Evolutionary conservation across 2,888 invertebrate species (phyloP).

Genomic region (Cremastinae sp.): DNA sequence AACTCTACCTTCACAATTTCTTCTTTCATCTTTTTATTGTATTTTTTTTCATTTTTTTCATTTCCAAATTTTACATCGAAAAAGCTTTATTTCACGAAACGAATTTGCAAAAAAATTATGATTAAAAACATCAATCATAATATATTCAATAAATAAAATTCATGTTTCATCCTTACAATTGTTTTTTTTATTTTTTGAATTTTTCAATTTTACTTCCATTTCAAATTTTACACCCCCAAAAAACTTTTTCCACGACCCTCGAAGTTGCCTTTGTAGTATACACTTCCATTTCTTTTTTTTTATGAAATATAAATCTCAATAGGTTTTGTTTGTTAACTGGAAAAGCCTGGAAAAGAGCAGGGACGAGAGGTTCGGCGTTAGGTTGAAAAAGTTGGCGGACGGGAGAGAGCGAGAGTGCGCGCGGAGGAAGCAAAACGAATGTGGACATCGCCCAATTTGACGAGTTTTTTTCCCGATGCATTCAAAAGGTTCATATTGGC

Average conservation of each 20-base stretch:
- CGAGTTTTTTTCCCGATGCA: constrained; percentile 52
- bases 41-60: too few relatives aligned
- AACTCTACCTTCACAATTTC: too few relatives aligned
- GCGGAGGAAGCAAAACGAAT: constrained; percentile 32
- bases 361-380: background rate
- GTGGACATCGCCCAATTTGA: constrained; percentile 59
- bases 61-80: too few relatives aligned
- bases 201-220: constrained; percentile 9
- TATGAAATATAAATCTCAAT: background rate
- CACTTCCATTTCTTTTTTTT: too few relatives aligned
- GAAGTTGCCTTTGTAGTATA: too few relatives aligned
- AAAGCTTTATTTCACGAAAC: too few relatives aligned
- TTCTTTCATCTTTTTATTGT: too few relatives aligned
- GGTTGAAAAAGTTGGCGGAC: background rate
- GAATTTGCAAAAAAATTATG: too few relatives aligned
- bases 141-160: background rate
- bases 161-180: background rate
- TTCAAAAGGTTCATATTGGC: constrained; percentile 39
- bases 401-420: background rate
- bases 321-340: constrained; percentile 3
- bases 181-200: background rate
- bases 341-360: constrained; percentile 20
- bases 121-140: too few relatives aligned
- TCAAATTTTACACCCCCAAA: too few relatives aligned
- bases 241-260: too few relatives aligned